These are phyloP conservation scores for Elachura formosa DNA, from an alignment of 2,113 vertebrate genomes.

Conservation along the genomic window DNA sequence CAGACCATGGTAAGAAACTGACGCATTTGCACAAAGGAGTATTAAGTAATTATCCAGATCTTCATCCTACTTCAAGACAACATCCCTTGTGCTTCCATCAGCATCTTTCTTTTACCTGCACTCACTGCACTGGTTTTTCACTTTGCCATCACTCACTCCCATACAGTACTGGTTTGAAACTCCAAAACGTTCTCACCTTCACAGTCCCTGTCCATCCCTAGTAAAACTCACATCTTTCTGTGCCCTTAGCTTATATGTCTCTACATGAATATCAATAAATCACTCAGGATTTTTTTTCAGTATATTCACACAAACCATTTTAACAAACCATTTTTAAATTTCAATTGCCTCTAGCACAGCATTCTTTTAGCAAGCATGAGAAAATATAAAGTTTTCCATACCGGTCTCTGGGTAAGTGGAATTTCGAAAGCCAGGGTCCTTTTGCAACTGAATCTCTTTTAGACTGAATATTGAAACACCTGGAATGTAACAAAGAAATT, in stretches of 20 bases:
- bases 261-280: background rate
- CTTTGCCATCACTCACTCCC: background rate
- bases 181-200: background rate
- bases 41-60: background rate
- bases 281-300: background rate
- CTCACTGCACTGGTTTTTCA: background rate
- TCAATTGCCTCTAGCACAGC: background rate
- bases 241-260: background rate
- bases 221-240: background rate
- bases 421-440: conserved; percentile 97
- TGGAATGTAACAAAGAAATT: conserved; percentile 65
- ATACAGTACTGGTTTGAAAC: background rate
- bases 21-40: background rate
- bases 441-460: conserved; percentile 96
- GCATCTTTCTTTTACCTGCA: background rate
- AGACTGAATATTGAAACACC: conserved; percentile 95
- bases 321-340: background rate
- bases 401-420: conserved; percentile 94
- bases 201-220: background rate
- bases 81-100: background rate
- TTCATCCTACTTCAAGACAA: background rate
- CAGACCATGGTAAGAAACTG: conserved; percentile 37
- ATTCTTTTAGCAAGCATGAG: background rate
- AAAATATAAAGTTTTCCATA: conserved; percentile 44
- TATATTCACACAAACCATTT: background rate